A percentile compares a stretch with the other conserved stretches of the same genome.
phyloP scores from a whole-genome alignment of 1,140 invertebrate species.

The Lepeophtheirus salmonis region DNA sequence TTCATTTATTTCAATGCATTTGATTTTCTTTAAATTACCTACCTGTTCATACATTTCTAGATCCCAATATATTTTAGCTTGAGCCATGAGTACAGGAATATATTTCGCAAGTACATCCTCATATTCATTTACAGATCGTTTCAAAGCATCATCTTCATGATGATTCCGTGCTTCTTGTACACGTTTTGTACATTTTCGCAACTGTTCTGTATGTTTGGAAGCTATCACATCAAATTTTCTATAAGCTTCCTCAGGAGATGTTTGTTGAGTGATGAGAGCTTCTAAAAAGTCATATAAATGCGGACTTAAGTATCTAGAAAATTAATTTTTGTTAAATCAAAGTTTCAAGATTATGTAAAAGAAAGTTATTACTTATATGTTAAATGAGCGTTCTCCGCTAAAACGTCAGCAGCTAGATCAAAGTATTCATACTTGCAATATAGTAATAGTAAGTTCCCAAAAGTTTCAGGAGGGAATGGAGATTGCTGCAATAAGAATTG shows the following conservation, averaged over 20 bases:
- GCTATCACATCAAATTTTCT: conserved; percentile 88
- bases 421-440: conserved; percentile 96
- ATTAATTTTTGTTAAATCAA: neutral
- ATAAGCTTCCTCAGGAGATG: conserved; percentile 89
- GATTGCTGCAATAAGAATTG: conserved; percentile 91
- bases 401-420: conserved; percentile 88
- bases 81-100: conserved; percentile 90
- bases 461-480: conserved; percentile 91
- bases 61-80: conserved; percentile 98
- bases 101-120: conserved; percentile 39
- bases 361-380: conserved; percentile 71
- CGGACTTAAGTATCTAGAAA: conserved; percentile 13
- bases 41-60: conserved; percentile 74
- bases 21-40: neutral
- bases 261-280: conserved; percentile 90
- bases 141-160: conserved; percentile 68
- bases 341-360: no score
- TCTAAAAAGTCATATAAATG: conserved; percentile 45
- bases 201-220: conserved; percentile 65
- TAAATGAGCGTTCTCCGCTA: conserved; percentile 91
- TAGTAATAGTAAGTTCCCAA: conserved; percentile 79
- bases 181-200: conserved; percentile 79
- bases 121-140: conserved; percentile 75
- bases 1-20: no score
- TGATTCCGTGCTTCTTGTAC: conserved; percentile 63